phyloP scores from a whole-genome alignment of 2,888 invertebrate genomes.

The Ennomos fuscantarius region DNA sequence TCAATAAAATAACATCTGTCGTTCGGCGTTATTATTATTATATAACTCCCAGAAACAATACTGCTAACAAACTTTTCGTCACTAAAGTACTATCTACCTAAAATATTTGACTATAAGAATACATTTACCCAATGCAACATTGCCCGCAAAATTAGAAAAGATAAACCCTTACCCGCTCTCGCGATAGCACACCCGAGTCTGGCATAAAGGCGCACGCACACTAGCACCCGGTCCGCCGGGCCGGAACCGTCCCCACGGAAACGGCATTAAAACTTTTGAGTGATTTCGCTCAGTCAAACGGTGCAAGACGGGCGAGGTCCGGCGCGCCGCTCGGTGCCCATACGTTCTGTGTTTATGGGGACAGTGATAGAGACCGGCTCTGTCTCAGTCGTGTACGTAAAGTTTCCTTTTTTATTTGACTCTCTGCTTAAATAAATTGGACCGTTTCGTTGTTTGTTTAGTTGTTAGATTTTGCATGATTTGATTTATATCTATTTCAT shows the following conservation, averaged over 20 bases:
- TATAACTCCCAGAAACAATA: too few species aligned
- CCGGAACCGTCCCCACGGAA: slow-evolving; percentile 75
- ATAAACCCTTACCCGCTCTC: slow-evolving; percentile 44
- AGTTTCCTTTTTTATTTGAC: slow-evolving; percentile 16
- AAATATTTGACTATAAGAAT: not conserved
- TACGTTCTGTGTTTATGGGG: slow-evolving; percentile 38
- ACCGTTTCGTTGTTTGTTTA: not conserved
- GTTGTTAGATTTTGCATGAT: not conserved
- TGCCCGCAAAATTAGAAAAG: slow-evolving; percentile 18
- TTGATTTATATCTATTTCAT: not conserved
- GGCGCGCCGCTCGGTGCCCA: slow-evolving; percentile 49
- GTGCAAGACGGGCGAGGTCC: slow-evolving; percentile 75
- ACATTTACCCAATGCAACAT: slow-evolving; percentile 4
- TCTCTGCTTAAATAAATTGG: slow-evolving; percentile 11
- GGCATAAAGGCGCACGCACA: slow-evolving; percentile 58
- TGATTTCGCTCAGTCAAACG: slow-evolving; percentile 84
- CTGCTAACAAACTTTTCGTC: too few species aligned
- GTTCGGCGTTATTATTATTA: too few species aligned
- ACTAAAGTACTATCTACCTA: too few species aligned
- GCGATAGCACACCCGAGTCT: slow-evolving; percentile 34
- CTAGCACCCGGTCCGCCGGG: slow-evolving; percentile 41
- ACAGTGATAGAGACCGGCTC: slow-evolving; percentile 26
- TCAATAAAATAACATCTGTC: too few species aligned
- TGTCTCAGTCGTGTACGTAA: slow-evolving; percentile 18
- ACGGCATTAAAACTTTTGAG: slow-evolving; percentile 84